Base-by-base conservation (phyloP, 2,797 vertebrate species). In the Gila robusta region DNA sequence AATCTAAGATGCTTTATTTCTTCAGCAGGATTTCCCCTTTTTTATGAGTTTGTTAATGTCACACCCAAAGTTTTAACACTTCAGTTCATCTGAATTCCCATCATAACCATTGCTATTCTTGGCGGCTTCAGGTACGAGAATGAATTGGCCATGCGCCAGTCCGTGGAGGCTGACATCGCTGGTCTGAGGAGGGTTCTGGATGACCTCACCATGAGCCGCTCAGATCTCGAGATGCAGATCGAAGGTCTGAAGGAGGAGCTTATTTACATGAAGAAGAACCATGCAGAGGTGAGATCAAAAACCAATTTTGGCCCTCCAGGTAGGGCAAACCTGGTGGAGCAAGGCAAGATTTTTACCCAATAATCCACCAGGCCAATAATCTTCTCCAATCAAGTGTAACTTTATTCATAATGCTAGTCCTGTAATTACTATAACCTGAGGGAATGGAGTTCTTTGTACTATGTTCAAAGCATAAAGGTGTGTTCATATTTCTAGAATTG, bases 241-340 rank as follows among this genome's bases (percentile, higher is more conserved):
- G 96, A 96, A 86, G 91, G 94, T 49, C 83, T 95, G 87, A 96
- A 90, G 76, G 95, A 96, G 89, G 95, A 96, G 91, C 91, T 96
- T 66, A 70, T 94, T 66, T 96, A 92, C 90, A 90, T 96, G 83
- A 96, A 88, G 92, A 96, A 95, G 93, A 95, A 94, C 91, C 96
- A 96, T 0, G 66, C 19, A 0, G 96, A 96, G 94, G 95, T 96
- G 76, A 91, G 89, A 62, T 23, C 23, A 52, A 76, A 35, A 52
- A 66, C 0, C 0, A 9, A 26, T 78, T 28, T 7, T 37, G 23
- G 28, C 12, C 59, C 59, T 67, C 14, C 9, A 76, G 44, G 59
- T 16, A 26, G 28, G 44, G 8, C 26, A 77, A 56, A 78, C 74
- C 32, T 14, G 6, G 23, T 28, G 72, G 12, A 73, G 12, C 2